Conservation (phyloP, 2,888 invertebrate species). For the Leptarthrus brevirostris region DNA sequence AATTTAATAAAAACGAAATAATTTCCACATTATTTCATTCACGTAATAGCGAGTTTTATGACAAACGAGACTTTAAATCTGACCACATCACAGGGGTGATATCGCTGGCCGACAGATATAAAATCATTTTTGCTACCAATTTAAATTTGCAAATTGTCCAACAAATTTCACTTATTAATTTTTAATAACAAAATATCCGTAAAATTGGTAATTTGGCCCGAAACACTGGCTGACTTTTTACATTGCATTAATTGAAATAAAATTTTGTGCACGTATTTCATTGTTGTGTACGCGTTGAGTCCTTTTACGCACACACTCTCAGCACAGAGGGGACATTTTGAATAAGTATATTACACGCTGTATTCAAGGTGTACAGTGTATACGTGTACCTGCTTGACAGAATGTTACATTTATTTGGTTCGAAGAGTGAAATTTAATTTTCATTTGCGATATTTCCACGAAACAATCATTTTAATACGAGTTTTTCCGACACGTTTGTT, state of each 20-base stretch:
- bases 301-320: no score
- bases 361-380: background rate
- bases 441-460: conserved; percentile 29
- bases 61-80: background rate
- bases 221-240: background rate
- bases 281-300: background rate
- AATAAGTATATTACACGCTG: background rate
- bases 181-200: conserved; percentile 31
- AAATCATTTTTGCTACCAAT: conserved; percentile 3
- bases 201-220: conserved; percentile 18
- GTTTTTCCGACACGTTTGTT: conserved; percentile 22
- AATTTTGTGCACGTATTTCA: background rate
- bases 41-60: no score
- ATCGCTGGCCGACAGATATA: background rate
- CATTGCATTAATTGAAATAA: conserved; percentile 28
- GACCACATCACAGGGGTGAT: background rate
- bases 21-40: no score
- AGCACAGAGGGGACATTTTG: background rate
- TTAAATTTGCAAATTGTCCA: conserved; percentile 23
- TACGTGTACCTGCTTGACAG: background rate
- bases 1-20: no score
- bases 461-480: conserved; percentile 36
- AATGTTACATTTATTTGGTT: conserved; percentile 18
- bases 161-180: conserved; percentile 19
- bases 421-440: conserved; percentile 30